These are phyloP conservation scores for Tuberolachnus salignus DNA, from an alignment of 2,888 invertebrate genomes.

Conservation along the genomic window DNA sequence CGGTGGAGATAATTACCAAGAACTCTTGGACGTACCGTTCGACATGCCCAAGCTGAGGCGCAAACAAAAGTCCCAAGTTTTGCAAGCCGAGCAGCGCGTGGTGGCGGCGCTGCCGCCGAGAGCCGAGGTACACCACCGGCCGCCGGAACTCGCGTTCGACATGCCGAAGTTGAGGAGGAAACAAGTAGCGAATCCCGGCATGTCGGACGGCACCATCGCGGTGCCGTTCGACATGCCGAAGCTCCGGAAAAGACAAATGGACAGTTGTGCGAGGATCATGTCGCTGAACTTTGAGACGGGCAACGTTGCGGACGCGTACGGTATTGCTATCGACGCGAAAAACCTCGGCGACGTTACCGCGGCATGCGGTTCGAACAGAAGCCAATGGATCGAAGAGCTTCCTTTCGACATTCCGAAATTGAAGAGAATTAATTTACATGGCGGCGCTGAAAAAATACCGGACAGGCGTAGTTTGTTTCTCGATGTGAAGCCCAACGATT, in stretches of 20 bases:
- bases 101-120: background rate
- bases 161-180: slow-evolving; percentile 87
- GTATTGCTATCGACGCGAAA: background rate
- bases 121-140: slow-evolving; percentile 61
- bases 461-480: slow-evolving; percentile 42
- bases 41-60: slow-evolving; percentile 89
- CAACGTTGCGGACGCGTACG: background rate
- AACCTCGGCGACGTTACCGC: background rate
- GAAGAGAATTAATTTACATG: slow-evolving; percentile 21
- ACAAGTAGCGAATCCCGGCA: slow-evolving; percentile 62
- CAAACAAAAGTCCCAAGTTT: slow-evolving; percentile 62
- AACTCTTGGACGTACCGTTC: slow-evolving; percentile 82
- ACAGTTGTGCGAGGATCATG: slow-evolving; percentile 22
- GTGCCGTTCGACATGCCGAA: slow-evolving; percentile 92
- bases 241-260: slow-evolving; percentile 70
- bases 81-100: background rate
- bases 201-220: background rate
- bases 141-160: slow-evolving; percentile 70
- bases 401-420: slow-evolving; percentile 93
- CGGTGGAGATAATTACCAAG: slow-evolving; percentile 64
- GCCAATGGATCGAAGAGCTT: slow-evolving; percentile 75
- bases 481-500: background rate
- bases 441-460: background rate
- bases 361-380: background rate
- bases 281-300: slow-evolving; percentile 33